phyloP scores from a whole-genome alignment of 2,888 invertebrate genomes.

The Diplazon laetatorius region DNA sequence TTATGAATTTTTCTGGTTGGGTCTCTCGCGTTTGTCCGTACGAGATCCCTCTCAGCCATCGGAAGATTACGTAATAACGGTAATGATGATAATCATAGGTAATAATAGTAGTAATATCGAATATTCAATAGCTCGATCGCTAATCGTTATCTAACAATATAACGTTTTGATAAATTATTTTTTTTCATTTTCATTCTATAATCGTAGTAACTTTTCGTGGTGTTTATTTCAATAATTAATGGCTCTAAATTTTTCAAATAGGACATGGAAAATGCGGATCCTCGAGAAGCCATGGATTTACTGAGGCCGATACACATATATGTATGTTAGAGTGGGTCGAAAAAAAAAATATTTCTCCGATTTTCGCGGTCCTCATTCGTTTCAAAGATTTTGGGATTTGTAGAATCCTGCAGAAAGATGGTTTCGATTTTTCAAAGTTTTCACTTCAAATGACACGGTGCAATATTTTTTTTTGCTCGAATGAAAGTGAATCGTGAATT shows the following conservation, averaged over 20 bases:
- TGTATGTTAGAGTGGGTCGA: no score
- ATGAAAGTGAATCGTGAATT: no score
- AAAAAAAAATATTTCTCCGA: no score
- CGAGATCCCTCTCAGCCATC: conserved; percentile 22
- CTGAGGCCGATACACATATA: conserved; percentile 32
- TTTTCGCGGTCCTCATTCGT: no score
- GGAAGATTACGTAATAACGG: conserved; percentile 21
- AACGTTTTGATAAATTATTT: conserved; percentile 53
- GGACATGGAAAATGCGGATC: conserved; percentile 8
- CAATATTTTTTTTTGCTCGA: no score
- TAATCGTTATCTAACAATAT: conserved; percentile 41
- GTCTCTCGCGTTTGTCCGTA: background rate
- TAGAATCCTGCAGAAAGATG: no score
- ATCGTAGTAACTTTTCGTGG: conserved; percentile 41
- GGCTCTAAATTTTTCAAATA: conserved; percentile 27
- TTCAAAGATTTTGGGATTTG: no score
- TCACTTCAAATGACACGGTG: no score
- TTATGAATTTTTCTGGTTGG: conserved; percentile 23
- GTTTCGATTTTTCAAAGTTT: no score
- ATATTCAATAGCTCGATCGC: conserved; percentile 34
- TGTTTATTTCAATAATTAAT: conserved; percentile 29
- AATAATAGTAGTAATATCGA: conserved; percentile 15
- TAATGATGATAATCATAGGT: conserved; percentile 18
- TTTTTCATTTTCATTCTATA: conserved; percentile 13
- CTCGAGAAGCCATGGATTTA: conserved; percentile 6